These are phyloP conservation scores for Lithophane semibrunnea DNA, from an alignment of 2,888 invertebrate species.

Conservation along the genomic window DNA sequence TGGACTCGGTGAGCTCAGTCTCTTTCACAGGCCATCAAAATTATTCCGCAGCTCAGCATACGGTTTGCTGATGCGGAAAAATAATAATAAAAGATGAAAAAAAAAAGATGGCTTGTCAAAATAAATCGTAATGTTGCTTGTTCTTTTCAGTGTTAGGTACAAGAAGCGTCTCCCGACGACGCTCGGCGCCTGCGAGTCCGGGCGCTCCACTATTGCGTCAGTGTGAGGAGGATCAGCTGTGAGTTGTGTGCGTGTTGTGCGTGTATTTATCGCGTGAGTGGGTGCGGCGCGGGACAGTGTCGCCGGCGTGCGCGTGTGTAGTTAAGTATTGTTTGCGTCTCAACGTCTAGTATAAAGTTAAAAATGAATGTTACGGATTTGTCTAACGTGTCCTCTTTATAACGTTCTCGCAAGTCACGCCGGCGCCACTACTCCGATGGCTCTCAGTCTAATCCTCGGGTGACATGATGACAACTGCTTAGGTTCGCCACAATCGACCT, in stretches of 20 bases:
- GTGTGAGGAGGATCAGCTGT: constrained; percentile 5
- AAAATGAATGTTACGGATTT: constrained; percentile 19
- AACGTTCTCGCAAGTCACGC: constrained; percentile 3
- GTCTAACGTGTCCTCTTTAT: constrained; percentile 4
- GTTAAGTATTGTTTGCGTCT: constrained; percentile 22
- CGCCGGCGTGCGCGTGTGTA: constrained; percentile 30
- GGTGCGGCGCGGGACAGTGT: constrained; percentile 3
- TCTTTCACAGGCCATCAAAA: too few species aligned
- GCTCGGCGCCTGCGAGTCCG: not conserved
- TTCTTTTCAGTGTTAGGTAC: constrained; percentile 64
- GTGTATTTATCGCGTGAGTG: constrained; percentile 39
- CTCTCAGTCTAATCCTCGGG: constrained; percentile 19
- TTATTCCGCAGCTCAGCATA: too few species aligned
- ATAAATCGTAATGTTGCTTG: not conserved
- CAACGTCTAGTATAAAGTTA: constrained; percentile 38
- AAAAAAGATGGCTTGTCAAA: not conserved
- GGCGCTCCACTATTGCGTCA: constrained; percentile 11
- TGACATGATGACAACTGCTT: constrained; percentile 48
- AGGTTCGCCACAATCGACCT: constrained; percentile 39
- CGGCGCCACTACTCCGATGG: constrained; percentile 13
- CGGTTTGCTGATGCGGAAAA: not conserved
- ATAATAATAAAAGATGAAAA: not conserved
- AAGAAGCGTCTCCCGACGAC: constrained; percentile 43
- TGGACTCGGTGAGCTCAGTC: too few species aligned
- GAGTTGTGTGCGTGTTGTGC: constrained; percentile 34